Conservation (phyloP, 2,888 invertebrate genomes). For the Andrena bicolor region DNA sequence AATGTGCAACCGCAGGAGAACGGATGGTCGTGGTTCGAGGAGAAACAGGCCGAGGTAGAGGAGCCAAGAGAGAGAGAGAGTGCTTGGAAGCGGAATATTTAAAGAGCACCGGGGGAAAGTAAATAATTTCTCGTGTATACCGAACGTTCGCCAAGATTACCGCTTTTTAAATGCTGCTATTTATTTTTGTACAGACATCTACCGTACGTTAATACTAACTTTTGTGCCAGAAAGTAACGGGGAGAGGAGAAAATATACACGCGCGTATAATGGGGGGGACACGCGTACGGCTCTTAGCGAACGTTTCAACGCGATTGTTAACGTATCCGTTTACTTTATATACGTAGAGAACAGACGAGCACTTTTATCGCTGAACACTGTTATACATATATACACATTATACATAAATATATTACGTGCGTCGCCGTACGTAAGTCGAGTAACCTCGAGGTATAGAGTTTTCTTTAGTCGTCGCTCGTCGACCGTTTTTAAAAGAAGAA, state of each 20-base stretch:
- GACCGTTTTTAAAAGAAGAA: conserved; percentile 6
- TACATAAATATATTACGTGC: conserved; percentile 25
- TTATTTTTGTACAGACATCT: conserved; percentile 84
- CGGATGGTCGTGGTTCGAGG: conserved; percentile 45
- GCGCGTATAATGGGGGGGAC: conserved; percentile 4
- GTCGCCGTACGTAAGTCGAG: conserved; percentile 7
- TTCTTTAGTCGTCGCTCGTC: conserved; percentile 37
- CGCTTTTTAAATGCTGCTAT: conserved; percentile 79
- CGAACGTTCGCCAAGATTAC: conserved; percentile 40
- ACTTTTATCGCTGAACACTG: conserved; percentile 50
- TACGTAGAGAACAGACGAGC: conserved; percentile 24
- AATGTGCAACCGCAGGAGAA: conserved; percentile 54
- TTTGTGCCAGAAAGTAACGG: conserved; percentile 80
- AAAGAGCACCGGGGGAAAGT: conserved; percentile 48
- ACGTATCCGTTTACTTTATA: conserved; percentile 49
- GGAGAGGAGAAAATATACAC: conserved; percentile 62
- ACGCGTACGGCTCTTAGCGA: conserved; percentile 16
- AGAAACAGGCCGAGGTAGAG: conserved; percentile 49
- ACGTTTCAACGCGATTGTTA: conserved; percentile 59
- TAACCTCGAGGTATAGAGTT: conserved; percentile 26
- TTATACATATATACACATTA: conserved; percentile 31
- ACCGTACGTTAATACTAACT: conserved; percentile 77
- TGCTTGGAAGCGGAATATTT: conserved; percentile 31
- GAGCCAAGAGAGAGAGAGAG: conserved; percentile 7
- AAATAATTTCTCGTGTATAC: conserved; percentile 55